A percentile compares a stretch with the other conserved stretches of the same genome.
Evolutionary conservation across 2,888 invertebrate genomes (phyloP).

Genomic region (Hedya salicella): DNA sequence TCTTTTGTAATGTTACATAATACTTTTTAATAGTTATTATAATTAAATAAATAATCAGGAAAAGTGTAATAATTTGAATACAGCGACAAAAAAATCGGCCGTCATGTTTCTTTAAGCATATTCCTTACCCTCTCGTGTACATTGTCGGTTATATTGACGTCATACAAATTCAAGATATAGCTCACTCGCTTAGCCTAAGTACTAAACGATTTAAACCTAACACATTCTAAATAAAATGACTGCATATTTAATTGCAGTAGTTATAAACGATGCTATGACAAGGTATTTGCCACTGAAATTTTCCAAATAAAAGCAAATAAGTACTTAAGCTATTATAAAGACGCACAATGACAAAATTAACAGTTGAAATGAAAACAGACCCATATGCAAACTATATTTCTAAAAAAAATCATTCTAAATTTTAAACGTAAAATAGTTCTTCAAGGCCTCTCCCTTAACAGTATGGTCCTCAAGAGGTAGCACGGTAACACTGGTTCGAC

Average conservation of each 20-base stretch:
- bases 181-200: constrained; percentile 3
- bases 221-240: neutral
- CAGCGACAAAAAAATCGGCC: constrained; percentile 4
- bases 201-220: neutral
- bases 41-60: neutral
- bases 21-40: neutral
- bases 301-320: too few relatives aligned
- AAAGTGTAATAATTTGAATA: neutral
- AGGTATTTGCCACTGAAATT: too few relatives aligned
- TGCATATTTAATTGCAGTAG: neutral
- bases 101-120: constrained; percentile 18
- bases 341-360: too few relatives aligned
- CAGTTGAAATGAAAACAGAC: too few relatives aligned
- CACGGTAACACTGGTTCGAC: too few relatives aligned
- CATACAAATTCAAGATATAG: constrained; percentile 30
- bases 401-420: too few relatives aligned
- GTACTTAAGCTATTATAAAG: too few relatives aligned
- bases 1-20: neutral
- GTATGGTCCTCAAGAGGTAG: too few relatives aligned
- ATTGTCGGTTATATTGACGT: constrained; percentile 34
- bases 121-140: constrained; percentile 15
- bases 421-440: too few relatives aligned
- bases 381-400: too few relatives aligned
- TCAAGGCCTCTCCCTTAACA: too few relatives aligned
- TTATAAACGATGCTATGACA: too few relatives aligned